These are phyloP conservation scores for Pachycephus smyrnensis DNA, from an alignment of 2,888 invertebrate species.

Conservation along the genomic window DNA sequence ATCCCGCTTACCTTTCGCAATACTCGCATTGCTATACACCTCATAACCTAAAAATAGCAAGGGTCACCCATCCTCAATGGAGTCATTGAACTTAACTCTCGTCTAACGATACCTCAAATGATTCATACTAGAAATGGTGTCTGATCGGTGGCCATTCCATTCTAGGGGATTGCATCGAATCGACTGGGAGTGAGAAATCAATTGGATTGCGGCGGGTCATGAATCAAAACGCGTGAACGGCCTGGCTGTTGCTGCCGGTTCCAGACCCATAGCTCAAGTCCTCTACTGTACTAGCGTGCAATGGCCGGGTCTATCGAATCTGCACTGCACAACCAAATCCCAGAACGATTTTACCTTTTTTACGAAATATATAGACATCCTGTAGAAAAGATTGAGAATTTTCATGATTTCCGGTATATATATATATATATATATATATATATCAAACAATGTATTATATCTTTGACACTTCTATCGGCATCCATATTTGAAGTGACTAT, in stretches of 20 bases:
- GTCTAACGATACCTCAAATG: not conserved
- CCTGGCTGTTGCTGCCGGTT: slow-evolving; percentile 28
- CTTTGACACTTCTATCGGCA: not conserved
- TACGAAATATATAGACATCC: not conserved
- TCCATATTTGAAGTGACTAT: not conserved
- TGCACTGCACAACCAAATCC: not conserved
- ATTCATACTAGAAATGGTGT: not conserved
- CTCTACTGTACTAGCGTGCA: not conserved
- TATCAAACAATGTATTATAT: too few relatives aligned
- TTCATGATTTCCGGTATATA: too few relatives aligned
- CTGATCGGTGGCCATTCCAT: not conserved
- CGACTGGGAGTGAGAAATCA: slow-evolving; percentile 31
- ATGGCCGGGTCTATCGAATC: not conserved
- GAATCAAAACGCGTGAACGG: slow-evolving; percentile 47
- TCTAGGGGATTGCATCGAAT: slow-evolving; percentile 25
- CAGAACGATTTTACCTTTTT: not conserved
- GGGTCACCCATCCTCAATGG: not conserved
- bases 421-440: too few relatives aligned
- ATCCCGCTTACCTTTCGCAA: not conserved
- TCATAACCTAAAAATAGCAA: not conserved
- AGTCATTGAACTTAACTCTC: not conserved
- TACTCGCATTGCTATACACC: not conserved
- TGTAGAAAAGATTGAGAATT: not conserved
- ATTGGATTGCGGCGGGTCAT: slow-evolving; percentile 41
- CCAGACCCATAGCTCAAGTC: slow-evolving; percentile 36